Percentiles rank a stretch among this genome's conserved stretches.
Conservation (phyloP, 2,113 vertebrate genomes). For the Paradisaea rubra region DNA sequence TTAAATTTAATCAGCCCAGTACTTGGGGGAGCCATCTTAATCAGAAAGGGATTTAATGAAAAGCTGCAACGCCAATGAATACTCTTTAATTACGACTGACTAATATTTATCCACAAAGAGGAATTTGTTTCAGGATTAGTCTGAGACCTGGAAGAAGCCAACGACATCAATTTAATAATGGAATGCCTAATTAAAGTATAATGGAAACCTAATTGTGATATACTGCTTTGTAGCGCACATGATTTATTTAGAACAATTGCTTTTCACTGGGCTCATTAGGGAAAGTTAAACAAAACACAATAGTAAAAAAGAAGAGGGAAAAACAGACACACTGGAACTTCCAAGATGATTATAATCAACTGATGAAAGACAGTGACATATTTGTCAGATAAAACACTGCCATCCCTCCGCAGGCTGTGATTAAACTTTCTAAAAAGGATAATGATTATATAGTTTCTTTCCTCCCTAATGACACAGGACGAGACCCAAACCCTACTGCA, state of each 20-base stretch:
- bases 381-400: conserved; percentile 32
- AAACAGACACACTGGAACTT: conserved; percentile 45
- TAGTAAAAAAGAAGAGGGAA: conserved; percentile 38
- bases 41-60: conserved; percentile 74
- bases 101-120: conserved; percentile 74
- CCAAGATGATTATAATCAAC: conserved; percentile 51
- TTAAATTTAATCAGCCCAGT: conserved; percentile 64
- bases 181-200: conserved; percentile 75
- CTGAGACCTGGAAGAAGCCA: conserved; percentile 65
- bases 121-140: conserved; percentile 73
- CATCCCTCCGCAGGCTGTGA: neutral
- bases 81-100: conserved; percentile 65
- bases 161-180: conserved; percentile 71
- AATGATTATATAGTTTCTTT: neutral
- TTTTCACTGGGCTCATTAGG: conserved; percentile 65
- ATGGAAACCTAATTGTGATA: conserved; percentile 74
- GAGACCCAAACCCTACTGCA: neutral
- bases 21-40: conserved; percentile 67
- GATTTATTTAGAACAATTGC: conserved; percentile 69
- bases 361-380: conserved; percentile 47
- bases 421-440: neutral
- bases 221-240: conserved; percentile 60
- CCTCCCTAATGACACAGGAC: neutral
- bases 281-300: conserved; percentile 64
- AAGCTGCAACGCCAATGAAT: conserved; percentile 59